These are phyloP conservation scores for Microctonus brassicae DNA, from an alignment of 2,888 invertebrate genomes.

Conservation along the genomic window DNA sequence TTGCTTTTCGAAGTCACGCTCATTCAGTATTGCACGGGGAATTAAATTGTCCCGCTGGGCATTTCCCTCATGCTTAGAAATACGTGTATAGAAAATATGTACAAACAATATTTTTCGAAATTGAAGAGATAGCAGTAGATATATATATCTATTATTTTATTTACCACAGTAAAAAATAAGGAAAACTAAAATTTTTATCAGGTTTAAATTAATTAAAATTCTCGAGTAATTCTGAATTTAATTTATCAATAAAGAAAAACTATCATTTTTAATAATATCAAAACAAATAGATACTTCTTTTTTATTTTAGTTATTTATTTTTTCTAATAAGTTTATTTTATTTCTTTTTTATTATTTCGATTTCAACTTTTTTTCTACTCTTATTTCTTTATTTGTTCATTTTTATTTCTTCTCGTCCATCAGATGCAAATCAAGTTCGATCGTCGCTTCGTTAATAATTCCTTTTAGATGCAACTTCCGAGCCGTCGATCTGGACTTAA, in stretches of 20 bases:
- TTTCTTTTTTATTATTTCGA: conserved; percentile 17
- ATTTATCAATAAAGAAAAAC: no score
- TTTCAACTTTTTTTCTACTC: conserved; percentile 9
- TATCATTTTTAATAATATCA: no score
- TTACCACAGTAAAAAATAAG: no score
- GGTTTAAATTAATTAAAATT: no score
- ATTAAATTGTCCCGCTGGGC: neutral
- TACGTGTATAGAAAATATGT: neutral
- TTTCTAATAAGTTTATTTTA: neutral
- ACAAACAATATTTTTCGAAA: neutral
- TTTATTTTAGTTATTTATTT: neutral
- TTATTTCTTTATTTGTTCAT: conserved; percentile 5
- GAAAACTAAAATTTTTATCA: no score
- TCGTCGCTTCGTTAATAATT: conserved; percentile 45
- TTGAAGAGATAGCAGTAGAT: neutral
- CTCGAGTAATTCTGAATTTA: no score
- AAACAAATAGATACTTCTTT: no score
- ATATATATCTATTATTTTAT: neutral
- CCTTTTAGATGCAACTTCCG: conserved; percentile 27
- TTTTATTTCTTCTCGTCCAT: neutral
- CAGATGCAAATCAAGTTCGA: conserved; percentile 29
- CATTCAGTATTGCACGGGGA: neutral
- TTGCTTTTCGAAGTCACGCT: conserved; percentile 19
- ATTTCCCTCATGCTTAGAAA: neutral
- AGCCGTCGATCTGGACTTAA: conserved; percentile 1